Evolutionary conservation across 1,140 invertebrate genomes (phyloP).

Genomic region (Rhynchophorus ferrugineus): DNA sequence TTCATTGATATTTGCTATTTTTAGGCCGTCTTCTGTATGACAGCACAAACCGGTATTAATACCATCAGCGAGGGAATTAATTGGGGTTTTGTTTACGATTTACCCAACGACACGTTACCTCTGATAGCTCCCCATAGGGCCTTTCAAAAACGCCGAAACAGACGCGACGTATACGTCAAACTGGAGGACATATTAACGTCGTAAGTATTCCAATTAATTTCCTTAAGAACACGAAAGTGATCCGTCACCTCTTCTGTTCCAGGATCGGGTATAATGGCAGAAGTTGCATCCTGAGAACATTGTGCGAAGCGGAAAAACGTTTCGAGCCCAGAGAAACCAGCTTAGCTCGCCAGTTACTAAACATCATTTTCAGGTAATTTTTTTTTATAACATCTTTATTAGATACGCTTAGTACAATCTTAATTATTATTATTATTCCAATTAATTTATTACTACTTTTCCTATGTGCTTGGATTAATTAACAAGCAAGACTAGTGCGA

Average conservation of each 20-base stretch:
- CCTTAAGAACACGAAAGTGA: not conserved
- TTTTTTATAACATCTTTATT: not conserved
- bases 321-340: slow-evolving; percentile 21
- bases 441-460: too few relatives aligned
- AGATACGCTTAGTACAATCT: too few relatives aligned
- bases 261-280: slow-evolving; percentile 39
- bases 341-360: slow-evolving; percentile 14
- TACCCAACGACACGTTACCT: slow-evolving; percentile 58
- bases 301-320: slow-evolving; percentile 42
- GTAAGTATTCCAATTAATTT: slow-evolving; percentile 46
- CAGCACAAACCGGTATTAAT: slow-evolving; percentile 25
- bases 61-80: slow-evolving; percentile 60
- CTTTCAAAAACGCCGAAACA: slow-evolving; percentile 45
- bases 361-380: slow-evolving; percentile 19
- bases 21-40: slow-evolving; percentile 28
- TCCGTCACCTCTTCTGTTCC: slow-evolving; percentile 6
- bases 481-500: too few relatives aligned
- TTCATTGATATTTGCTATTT: too few relatives aligned
- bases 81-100: slow-evolving; percentile 69
- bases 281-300: slow-evolving; percentile 46
- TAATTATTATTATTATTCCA: too few relatives aligned
- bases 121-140: slow-evolving; percentile 39
- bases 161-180: slow-evolving; percentile 56
- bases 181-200: slow-evolving; percentile 61
- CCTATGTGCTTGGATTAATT: too few relatives aligned